These are phyloP conservation scores for Gerris lacustris DNA, from an alignment of 2,888 invertebrate species.

Conservation along the genomic window DNA sequence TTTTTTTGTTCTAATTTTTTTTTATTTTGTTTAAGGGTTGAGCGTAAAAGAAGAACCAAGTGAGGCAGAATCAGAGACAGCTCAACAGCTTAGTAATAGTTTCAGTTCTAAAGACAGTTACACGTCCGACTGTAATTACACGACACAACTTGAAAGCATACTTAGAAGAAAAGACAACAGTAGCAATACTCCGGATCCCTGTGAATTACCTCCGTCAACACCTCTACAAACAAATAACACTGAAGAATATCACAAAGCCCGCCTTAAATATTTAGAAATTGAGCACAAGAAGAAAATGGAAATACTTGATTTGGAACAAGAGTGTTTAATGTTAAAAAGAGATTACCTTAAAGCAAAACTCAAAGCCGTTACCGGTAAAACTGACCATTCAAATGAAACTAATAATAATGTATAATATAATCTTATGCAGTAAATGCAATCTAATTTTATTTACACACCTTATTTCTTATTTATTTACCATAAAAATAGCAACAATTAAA, in stretches of 20 bases:
- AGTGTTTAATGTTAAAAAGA: conserved; percentile 2
- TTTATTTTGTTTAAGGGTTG: background rate
- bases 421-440: background rate
- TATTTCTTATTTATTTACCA: too few species aligned
- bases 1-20: background rate
- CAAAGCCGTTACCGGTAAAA: background rate
- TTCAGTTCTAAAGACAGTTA: conserved; percentile 1
- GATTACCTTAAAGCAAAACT: background rate
- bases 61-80: background rate
- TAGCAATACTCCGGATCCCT: background rate
- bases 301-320: background rate
- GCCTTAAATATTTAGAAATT: background rate
- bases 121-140: background rate
- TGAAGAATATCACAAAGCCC: background rate
- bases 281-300: background rate
- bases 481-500: too few species aligned
- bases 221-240: background rate
- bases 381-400: background rate
- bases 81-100: background rate
- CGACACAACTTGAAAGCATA: background rate
- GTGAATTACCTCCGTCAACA: background rate
- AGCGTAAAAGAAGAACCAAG: background rate
- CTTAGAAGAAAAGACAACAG: background rate
- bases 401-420: background rate
- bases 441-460: too few species aligned